Percentiles rank a stretch among this genome's conserved stretches.
phyloP scores from a whole-genome alignment of 1,140 invertebrate species.

The Micrasema minimum region DNA sequence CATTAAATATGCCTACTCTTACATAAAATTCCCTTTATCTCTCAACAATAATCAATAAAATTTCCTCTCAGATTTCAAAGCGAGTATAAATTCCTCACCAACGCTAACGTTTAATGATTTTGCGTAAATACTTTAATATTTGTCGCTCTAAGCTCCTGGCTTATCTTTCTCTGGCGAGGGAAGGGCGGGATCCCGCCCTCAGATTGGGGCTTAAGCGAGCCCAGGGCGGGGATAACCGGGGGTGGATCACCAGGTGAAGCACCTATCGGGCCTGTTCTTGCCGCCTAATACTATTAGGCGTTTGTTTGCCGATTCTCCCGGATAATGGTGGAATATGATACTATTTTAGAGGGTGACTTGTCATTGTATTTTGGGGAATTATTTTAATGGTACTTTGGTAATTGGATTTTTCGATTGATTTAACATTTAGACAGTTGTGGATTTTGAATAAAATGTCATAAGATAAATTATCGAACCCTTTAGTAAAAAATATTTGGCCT shows the following conservation, averaged over 20 bases:
- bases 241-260: conserved; percentile 38
- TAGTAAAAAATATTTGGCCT: too few relatives aligned
- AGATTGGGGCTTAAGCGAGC: conserved; percentile 26
- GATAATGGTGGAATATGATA: conserved; percentile 2
- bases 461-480: too few relatives aligned
- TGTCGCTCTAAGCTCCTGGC: conserved; percentile 15
- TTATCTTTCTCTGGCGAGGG: conserved; percentile 2
- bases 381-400: too few relatives aligned
- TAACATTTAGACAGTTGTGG: neutral
- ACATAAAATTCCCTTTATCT: too few relatives aligned
- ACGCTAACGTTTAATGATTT: conserved; percentile 2
- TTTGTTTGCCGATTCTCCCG: conserved; percentile 6
- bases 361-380: neutral
- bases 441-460: too few relatives aligned
- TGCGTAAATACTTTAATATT: conserved; percentile 24
- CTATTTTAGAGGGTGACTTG: neutral
- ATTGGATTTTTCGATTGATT: conserved; percentile 1
- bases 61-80: neutral
- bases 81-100: conserved; percentile 1
- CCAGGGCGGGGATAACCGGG: conserved; percentile 37
- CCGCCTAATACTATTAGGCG: conserved; percentile 4
- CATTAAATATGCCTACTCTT: too few relatives aligned
- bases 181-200: neutral
- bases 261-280: conserved; percentile 9
- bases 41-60: conserved; percentile 5